These are phyloP conservation scores for Electrophaes corylata DNA, from an alignment of 2,888 invertebrate genomes.

Conservation along the genomic window DNA sequence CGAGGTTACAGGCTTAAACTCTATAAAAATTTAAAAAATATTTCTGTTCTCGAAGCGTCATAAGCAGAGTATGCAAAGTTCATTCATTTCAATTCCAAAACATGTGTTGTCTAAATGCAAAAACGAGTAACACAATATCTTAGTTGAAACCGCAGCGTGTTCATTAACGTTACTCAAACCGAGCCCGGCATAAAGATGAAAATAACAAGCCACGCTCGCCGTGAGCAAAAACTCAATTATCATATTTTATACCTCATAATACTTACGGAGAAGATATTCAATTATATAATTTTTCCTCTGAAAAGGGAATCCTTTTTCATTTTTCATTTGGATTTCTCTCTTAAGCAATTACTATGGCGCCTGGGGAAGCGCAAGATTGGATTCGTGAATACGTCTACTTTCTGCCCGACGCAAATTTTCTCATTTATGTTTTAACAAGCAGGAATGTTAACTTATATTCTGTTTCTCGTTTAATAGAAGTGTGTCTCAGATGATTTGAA, in stretches of 20 bases:
- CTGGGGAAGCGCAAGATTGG: conserved; percentile 72
- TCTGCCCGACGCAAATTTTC: conserved; percentile 57
- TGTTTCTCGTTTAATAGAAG: conserved; percentile 77
- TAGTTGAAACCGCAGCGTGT: conserved; percentile 33
- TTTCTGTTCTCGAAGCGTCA: neutral
- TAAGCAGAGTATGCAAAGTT: conserved; percentile 18
- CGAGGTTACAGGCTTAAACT: too few relatives aligned
- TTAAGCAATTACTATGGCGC: conserved; percentile 80
- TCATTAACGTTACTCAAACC: conserved; percentile 38
- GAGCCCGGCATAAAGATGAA: conserved; percentile 43
- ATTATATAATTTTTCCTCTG: conserved; percentile 83
- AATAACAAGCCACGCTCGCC: conserved; percentile 56
- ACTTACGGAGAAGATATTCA: conserved; percentile 82
- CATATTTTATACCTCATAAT: conserved; percentile 84
- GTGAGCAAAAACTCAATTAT: conserved; percentile 81
- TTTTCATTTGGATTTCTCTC: conserved; percentile 85
- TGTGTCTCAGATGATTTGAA: conserved; percentile 62
- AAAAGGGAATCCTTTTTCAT: conserved; percentile 83
- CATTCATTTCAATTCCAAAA: conserved; percentile 18
- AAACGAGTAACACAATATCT: conserved; percentile 35
- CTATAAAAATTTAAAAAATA: conserved; percentile 2
- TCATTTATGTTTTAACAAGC: conserved; percentile 79
- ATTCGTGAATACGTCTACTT: conserved; percentile 60
- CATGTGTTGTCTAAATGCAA: conserved; percentile 32
- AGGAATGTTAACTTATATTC: conserved; percentile 76